Percentiles rank a stretch among this genome's conserved stretches.
Evolutionary conservation across 1,140 invertebrate species (phyloP).

Genomic region (Ditylenchus dipsaci): DNA sequence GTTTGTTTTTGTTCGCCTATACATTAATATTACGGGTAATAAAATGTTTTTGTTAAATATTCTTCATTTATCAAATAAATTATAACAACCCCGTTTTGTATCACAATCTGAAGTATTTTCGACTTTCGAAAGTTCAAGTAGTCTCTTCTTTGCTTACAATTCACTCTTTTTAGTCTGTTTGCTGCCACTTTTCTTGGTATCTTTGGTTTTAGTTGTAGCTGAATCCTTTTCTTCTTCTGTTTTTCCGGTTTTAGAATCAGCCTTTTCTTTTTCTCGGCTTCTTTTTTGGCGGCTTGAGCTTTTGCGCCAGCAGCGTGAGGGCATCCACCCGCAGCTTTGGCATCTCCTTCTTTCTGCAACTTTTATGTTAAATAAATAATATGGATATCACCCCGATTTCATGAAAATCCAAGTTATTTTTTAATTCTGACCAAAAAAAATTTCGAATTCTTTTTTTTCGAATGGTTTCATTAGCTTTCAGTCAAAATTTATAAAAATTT

Average conservation of each 20-base stretch:
- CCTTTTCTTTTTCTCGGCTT: conserved; percentile 6
- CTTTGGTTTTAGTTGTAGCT: too few species aligned
- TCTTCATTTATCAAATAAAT: neutral
- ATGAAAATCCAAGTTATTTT: too few species aligned
- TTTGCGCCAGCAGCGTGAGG: conserved; percentile 19
- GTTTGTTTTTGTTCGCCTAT: neutral
- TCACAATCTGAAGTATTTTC: too few species aligned
- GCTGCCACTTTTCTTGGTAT: neutral
- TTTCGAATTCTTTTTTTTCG: too few species aligned
- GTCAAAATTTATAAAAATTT: too few species aligned
- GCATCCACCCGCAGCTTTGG: conserved; percentile 14
- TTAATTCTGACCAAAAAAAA: too few species aligned
- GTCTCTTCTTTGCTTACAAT: too few species aligned
- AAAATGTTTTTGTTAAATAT: conserved; percentile 4
- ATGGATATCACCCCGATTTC: too few species aligned
- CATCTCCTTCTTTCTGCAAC: neutral
- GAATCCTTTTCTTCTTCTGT: neutral
- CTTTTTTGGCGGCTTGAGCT: conserved; percentile 5
- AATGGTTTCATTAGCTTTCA: too few species aligned
- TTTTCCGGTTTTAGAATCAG: neutral
- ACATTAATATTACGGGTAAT: neutral
- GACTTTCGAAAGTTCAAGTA: too few species aligned
- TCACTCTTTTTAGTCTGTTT: neutral
- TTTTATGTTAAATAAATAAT: too few species aligned
- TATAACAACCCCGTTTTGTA: neutral